These are phyloP conservation scores for Balaenoptera acutorostrata DNA, from an alignment of 2,113 vertebrate genomes.

Conservation along the genomic window DNA sequence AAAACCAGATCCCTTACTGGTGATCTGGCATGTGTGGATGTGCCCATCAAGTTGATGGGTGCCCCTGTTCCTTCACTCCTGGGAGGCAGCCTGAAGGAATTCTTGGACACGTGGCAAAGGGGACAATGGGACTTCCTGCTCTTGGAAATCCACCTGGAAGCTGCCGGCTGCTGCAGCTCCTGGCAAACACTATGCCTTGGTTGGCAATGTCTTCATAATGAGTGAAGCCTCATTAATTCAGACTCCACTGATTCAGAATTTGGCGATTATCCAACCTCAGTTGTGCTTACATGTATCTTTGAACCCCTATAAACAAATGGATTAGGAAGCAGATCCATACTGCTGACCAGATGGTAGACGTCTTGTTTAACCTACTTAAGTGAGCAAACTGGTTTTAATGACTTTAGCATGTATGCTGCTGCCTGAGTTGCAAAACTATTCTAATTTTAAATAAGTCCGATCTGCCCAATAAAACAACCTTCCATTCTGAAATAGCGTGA, in stretches of 20 bases:
- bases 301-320: neutral
- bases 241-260: neutral
- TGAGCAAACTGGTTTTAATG: slow-evolving; percentile 3
- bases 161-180: neutral
- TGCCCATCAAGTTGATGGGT: slow-evolving; percentile 87
- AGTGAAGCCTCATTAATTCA: neutral
- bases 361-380: slow-evolving; percentile 15
- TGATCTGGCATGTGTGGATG: slow-evolving; percentile 79
- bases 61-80: slow-evolving; percentile 76
- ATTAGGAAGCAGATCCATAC: neutral
- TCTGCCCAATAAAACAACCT: neutral
- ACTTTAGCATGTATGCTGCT: neutral
- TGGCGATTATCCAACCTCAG: neutral
- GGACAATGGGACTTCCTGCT: neutral
- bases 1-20: neutral
- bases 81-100: neutral
- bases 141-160: neutral
- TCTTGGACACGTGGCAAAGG: neutral
- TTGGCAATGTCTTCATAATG: neutral
- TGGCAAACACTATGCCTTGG: neutral
- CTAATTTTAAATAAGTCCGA: neutral
- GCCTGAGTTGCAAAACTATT: neutral
- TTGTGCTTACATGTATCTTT: neutral
- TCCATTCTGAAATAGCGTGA: neutral
- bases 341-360: slow-evolving; percentile 34